These are phyloP conservation scores for Oikopleura dioica DNA, from an alignment of 23 tunicate species.

Conservation along the genomic window DNA sequence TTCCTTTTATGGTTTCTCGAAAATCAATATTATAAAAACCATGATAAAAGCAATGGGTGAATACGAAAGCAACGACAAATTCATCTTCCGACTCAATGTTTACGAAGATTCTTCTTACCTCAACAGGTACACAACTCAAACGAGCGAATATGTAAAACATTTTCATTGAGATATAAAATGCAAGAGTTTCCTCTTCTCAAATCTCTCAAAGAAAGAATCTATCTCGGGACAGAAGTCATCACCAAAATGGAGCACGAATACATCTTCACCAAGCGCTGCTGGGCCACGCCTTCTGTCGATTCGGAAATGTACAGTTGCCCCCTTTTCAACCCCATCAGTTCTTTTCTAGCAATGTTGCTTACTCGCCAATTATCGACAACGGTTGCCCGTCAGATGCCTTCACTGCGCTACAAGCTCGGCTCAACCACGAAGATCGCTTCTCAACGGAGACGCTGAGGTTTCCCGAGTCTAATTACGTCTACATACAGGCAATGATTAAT, in stretches of 20 bases:
- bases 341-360: too few species aligned
- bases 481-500: too few species aligned
- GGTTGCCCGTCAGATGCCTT: neutral
- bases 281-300: slow-evolving; percentile 7
- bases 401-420: neutral
- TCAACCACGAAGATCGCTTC: neutral
- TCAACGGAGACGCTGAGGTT: neutral
- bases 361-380: too few species aligned
- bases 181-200: neutral
- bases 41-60: neutral
- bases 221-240: neutral
- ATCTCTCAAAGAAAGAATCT: neutral
- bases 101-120: neutral
- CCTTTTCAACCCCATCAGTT: too few species aligned
- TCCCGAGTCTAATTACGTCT: neutral
- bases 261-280: neutral
- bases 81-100: neutral
- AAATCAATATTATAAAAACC: too few species aligned
- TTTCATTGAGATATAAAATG: too few species aligned
- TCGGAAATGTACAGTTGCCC: neutral
- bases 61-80: neutral
- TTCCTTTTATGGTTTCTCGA: too few species aligned
- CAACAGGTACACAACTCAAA: too few species aligned
- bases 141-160: too few species aligned
- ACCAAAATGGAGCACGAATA: neutral